A percentile compares a stretch with the other conserved stretches of the same genome.
Evolutionary conservation across 2,797 vertebrate species (phyloP).

Genomic region (Trichosurus vulpecula): DNA sequence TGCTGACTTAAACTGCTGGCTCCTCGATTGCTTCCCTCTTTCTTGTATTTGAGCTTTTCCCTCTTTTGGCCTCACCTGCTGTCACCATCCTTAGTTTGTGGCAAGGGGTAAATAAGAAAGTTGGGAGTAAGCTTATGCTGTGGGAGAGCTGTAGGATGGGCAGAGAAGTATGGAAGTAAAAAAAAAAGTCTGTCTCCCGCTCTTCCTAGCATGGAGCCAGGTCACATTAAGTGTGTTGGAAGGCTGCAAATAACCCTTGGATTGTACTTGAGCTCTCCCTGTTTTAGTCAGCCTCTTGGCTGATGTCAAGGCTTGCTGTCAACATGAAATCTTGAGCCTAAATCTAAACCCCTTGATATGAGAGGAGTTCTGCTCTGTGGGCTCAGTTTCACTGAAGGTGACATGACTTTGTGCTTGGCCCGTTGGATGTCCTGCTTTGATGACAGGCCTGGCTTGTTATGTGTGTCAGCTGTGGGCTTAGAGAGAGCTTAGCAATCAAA

Average conservation of each 20-base stretch:
- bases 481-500: constrained; percentile 58
- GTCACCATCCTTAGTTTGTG: constrained; percentile 73
- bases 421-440: constrained; percentile 56
- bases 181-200: neutral
- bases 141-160: constrained; percentile 59
- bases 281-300: constrained; percentile 71
- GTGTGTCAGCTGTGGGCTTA: constrained; percentile 61
- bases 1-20: neutral
- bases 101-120: constrained; percentile 70
- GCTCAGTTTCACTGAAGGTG: constrained; percentile 64
- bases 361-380: constrained; percentile 45
- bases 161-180: constrained; percentile 66
- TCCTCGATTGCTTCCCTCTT: neutral
- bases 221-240: constrained; percentile 54
- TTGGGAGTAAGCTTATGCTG: constrained; percentile 32
- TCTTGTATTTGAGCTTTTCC: constrained; percentile 12
- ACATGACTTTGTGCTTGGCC: constrained; percentile 45
- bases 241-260: constrained; percentile 73
- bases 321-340: constrained; percentile 68
- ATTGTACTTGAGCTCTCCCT: constrained; percentile 29
- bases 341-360: constrained; percentile 59
- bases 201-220: constrained; percentile 6
- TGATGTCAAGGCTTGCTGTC: constrained; percentile 66
- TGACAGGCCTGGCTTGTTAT: constrained; percentile 27
- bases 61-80: constrained; percentile 60